Evolutionary conservation across 1,140 invertebrate genomes (phyloP), one percentile per base, ranked within the genome.

Genomic region (Bombus pascuorum): DNA sequence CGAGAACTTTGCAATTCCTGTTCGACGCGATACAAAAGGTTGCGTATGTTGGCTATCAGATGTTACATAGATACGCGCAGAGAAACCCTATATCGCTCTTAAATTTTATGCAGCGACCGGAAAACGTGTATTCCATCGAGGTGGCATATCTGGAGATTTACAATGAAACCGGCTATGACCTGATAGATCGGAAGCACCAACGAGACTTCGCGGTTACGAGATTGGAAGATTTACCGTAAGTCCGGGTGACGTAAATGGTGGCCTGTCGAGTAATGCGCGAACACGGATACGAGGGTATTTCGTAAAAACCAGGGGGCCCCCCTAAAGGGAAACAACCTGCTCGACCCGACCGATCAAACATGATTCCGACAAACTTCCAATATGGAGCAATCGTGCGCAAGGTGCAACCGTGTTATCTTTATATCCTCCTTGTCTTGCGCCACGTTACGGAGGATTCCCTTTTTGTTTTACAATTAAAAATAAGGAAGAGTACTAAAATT

Each of bases 131-230:
- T 83, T 90, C 92, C 28, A 91, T 95, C 32, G 94, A 95, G 79
- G 91, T 96, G 66, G 95, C 96, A 13, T 96, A 95, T 89, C 90
- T 96, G 90, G 96, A 96, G 92, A 96, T 96, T 75, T 96, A 96
- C 91, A 96, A 96, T 87, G 96, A 96, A 92, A 93, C 93, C 90
- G 96, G 96, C 12, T 97, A 96, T 91, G 96, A 97, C 92, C 91
- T 97, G 62, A 94, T 97, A 10, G 95, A 96, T 92, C 94, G 96
- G 57, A 96, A 95, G 91, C 95, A 95, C 92, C 95, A 95, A 92
- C 95, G 95, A 62, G 86, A 85, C 81, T 94, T 94, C 70, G 78
- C 86, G 28, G 90, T 91, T 32, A 91, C 94, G n/a, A 92, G 92
- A 90, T 88, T 96, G 81, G 96, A 97, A 87, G 96, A 97, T 93